Percentiles rank a stretch among this genome's conserved stretches.
Conservation (phyloP, 2,113 vertebrate genomes). For the Leiothrix lutea region DNA sequence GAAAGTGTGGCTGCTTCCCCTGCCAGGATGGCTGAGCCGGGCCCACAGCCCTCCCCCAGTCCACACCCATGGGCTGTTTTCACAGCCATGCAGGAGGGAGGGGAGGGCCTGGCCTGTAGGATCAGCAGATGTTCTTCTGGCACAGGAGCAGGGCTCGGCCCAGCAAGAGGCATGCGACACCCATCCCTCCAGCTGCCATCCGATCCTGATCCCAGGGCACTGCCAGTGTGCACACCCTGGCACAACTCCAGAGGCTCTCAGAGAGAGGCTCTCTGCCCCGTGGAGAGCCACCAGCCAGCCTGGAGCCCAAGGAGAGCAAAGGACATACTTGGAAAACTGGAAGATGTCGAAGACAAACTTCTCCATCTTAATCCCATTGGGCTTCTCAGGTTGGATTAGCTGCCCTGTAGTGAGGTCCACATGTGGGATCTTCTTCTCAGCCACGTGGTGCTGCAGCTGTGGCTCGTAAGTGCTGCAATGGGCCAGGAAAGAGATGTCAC, state of each 20-base stretch:
- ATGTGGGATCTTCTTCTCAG: constrained; percentile 93
- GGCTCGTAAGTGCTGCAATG: constrained; percentile 83
- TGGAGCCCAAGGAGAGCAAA: not conserved
- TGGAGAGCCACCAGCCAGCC: not conserved
- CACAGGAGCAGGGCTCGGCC: not conserved
- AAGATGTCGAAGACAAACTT: constrained; percentile 99
- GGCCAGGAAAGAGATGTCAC: not conserved
- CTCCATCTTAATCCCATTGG: constrained; percentile 98
- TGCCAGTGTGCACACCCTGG: fast-evolving
- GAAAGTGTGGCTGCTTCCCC: not conserved
- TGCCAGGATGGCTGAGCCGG: not conserved
- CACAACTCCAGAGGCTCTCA: not conserved
- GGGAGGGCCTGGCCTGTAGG: not conserved
- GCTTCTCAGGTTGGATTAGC: constrained; percentile 88
- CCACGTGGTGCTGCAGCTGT: constrained; percentile 91
- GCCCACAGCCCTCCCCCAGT: fast-evolving
- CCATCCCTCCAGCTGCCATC: not conserved
- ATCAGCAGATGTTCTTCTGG: not conserved
- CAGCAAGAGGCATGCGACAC: fast-evolving
- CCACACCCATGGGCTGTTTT: not conserved
- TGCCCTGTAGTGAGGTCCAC: constrained; percentile 80
- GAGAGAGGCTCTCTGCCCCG: not conserved
- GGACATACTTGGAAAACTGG: constrained; percentile 93
- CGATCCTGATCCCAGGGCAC: fast-evolving
- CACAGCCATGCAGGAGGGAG: not conserved